Base-by-base conservation (phyloP, 2,113 vertebrate species). In the Orientallactaga bullata region DNA sequence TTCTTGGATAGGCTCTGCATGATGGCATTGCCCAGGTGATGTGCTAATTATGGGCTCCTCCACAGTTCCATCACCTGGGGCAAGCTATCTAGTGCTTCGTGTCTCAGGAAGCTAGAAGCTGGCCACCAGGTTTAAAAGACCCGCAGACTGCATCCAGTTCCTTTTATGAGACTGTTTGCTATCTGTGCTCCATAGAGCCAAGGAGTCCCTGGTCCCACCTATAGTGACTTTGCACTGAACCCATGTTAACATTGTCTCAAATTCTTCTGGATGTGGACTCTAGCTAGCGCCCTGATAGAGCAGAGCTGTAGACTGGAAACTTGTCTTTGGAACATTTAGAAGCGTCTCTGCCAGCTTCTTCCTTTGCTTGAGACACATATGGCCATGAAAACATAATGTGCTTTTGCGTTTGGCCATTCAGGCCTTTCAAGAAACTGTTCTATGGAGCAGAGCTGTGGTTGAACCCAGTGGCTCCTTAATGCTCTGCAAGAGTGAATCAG, bases 241-340 rank as follows among this genome's bases (percentile, higher is more conserved):
- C 11, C 35, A 85, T 0, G 1, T 90, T 73, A 85, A 90, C 63
- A 51, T 95, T 94, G 95, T 95, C 82, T 93, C 35, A 95, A 82
- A 95, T 95, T 97, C 81, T 91, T 91, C 89, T 23, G 69, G 35
- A 60, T 88, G 79, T 87, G 93, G 93, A 85, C 78, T 94, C 18
- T 65, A 94, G 60, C 18, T 65, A 94, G 60, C 60, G 82, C 65
- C 90, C 63, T 93, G 94, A 94, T 96, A 92, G 85, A 85, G 79
- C 88, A 88, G 92, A 97, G 95, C 92, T 95, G 88, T 55, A 77
- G 90, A 96, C 92, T 96, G 92, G 92, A 90, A 95, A 79, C 20
- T n/a, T 71, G 72, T 90, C 92, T 89, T 96, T 93, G 96, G 95
- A 97, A 93, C 96, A 95, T 96, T 90, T 92, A 93, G 93, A 92